These are phyloP conservation scores for Scomber scombrus DNA, from an alignment of 2,113 vertebrate genomes.

Conservation along the genomic window DNA sequence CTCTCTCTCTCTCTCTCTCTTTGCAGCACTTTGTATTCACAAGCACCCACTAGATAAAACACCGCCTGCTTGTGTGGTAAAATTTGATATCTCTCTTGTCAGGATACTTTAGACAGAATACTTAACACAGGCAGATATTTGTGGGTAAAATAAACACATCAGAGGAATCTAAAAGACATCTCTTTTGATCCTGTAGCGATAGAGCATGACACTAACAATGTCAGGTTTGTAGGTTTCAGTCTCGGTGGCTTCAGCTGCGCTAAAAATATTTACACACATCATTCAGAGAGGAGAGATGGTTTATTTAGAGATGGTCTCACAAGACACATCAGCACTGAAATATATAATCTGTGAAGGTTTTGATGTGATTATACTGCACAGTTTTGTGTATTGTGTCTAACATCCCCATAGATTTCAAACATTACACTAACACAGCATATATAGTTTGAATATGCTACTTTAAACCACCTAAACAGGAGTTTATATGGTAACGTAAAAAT, in stretches of 20 bases:
- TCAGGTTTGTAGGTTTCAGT: neutral
- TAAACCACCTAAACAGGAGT: too few species aligned
- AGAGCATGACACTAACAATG: slow-evolving; percentile 2
- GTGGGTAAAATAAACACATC: slow-evolving; percentile 33
- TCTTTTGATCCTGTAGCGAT: slow-evolving; percentile 14
- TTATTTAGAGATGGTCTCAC: neutral
- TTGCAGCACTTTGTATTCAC: slow-evolving; percentile 19
- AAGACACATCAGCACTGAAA: neutral
- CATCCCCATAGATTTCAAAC: neutral
- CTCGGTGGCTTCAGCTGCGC: neutral
- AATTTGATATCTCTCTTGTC: slow-evolving; percentile 39
- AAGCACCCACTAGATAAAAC: slow-evolving; percentile 32
- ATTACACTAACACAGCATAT: neutral
- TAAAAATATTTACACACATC: slow-evolving; percentile 5
- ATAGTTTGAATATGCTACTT: too few species aligned
- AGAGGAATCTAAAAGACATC: slow-evolving; percentile 14
- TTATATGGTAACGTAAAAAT: too few species aligned
- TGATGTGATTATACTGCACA: neutral
- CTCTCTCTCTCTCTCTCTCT: slow-evolving; percentile 12
- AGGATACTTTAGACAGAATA: slow-evolving; percentile 30
- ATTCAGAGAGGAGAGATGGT: neutral
- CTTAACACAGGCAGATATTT: slow-evolving; percentile 13
- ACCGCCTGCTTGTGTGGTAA: slow-evolving; percentile 10
- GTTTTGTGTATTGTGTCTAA: neutral
- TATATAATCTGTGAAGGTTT: neutral